A percentile compares a stretch with the other conserved stretches of the same genome.
Conservation (phyloP, 2,797 vertebrate genomes). For the Microctenopoma steveboyesi region DNA sequence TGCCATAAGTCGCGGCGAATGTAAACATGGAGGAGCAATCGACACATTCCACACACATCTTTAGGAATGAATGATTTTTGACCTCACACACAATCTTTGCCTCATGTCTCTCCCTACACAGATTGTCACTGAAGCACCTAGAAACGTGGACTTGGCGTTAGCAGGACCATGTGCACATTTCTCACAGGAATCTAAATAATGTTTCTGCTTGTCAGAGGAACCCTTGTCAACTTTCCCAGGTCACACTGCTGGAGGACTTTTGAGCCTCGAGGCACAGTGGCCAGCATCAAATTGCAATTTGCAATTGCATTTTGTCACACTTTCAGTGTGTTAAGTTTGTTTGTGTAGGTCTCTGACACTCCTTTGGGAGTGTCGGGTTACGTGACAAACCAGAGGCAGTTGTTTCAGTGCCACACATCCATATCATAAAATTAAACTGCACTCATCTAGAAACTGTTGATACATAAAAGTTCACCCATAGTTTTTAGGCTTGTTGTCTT, state of each 20-base stretch:
- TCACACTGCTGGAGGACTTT: not conserved
- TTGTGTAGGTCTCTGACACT: not conserved
- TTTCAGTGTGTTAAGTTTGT: not conserved
- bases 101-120: not conserved
- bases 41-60: no score
- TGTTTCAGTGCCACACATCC: not conserved
- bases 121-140: no score
- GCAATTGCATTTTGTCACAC: not conserved
- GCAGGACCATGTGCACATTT: not conserved
- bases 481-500: constrained; percentile 1
- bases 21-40: no score
- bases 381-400: not conserved
- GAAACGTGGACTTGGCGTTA: no score
- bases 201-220: not conserved
- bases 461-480: constrained; percentile 3
- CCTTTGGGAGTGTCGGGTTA: not conserved
- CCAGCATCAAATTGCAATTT: constrained; percentile 15
- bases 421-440: not conserved
- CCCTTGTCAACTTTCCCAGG: not conserved
- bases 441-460: constrained; percentile 5
- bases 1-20: no score
- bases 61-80: no score
- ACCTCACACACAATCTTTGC: not conserved
- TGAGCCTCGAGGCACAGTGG: constrained; percentile 1
- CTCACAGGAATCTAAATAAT: constrained; percentile 2